These are phyloP conservation scores for Sphaeridia pumilis DNA, from an alignment of 2,888 invertebrate species.

Conservation along the genomic window DNA sequence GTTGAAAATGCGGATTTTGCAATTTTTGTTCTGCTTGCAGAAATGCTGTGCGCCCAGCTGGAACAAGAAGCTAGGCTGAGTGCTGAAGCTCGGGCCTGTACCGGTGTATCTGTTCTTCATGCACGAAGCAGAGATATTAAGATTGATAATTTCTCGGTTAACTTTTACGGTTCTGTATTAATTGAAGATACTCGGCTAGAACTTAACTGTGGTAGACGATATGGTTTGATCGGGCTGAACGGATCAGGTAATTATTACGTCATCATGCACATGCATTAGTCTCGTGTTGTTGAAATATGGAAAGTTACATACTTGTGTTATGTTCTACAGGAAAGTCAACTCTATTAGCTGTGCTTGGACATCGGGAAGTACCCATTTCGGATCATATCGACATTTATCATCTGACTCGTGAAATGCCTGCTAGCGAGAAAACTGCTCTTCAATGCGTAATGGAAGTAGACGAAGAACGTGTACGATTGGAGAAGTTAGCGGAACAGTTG, in stretches of 20 bases:
- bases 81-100: constrained; percentile 85
- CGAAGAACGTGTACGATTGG: constrained; percentile 77
- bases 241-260: constrained; percentile 95
- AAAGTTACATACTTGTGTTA: too few relatives aligned
- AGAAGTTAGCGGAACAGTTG: constrained; percentile 81
- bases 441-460: constrained; percentile 98
- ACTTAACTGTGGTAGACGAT: constrained; percentile 91
- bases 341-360: constrained; percentile 76
- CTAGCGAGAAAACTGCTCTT: constrained; percentile 91
- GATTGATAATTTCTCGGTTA: constrained; percentile 90
- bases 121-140: constrained; percentile 92
- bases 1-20: too few relatives aligned
- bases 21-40: too few relatives aligned
- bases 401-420: constrained; percentile 91
- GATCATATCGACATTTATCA: constrained; percentile 96
- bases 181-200: constrained; percentile 91
- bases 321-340: constrained; percentile 70
- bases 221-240: constrained; percentile 94
- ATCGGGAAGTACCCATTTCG: constrained; percentile 90
- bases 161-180: constrained; percentile 94
- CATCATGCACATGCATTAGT: too few relatives aligned
- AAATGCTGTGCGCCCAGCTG: constrained; percentile 71
- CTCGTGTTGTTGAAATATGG: too few relatives aligned
- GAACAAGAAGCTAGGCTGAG: constrained; percentile 85
- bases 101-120: constrained; percentile 89